These are phyloP conservation scores for Aphyosemion australe DNA, from an alignment of 2,113 vertebrate genomes.

Conservation along the genomic window DNA sequence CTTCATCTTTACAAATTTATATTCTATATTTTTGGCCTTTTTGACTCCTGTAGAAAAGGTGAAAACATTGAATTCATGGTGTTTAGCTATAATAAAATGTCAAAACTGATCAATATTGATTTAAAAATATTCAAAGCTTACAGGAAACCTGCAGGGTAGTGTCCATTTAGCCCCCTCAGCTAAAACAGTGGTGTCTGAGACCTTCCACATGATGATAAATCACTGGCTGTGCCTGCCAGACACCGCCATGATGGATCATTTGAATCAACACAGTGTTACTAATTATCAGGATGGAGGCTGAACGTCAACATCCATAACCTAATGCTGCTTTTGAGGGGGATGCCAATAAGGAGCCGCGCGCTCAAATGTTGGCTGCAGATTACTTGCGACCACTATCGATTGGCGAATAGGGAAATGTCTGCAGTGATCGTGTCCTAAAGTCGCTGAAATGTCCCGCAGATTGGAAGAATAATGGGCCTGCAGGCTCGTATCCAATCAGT, in stretches of 20 bases:
- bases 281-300: slow-evolving; percentile 59
- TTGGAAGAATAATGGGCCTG: slow-evolving; percentile 52
- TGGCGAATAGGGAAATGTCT: slow-evolving; percentile 53
- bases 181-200: background rate
- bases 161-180: background rate
- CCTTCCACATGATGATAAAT: slow-evolving; percentile 62
- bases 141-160: slow-evolving; percentile 1
- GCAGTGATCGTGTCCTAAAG: slow-evolving; percentile 49
- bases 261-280: slow-evolving; percentile 55
- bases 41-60: background rate
- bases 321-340: slow-evolving; percentile 65
- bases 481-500: slow-evolving; percentile 15
- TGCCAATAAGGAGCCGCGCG: slow-evolving; percentile 62
- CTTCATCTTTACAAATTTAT: too few species aligned
- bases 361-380: slow-evolving; percentile 55
- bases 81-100: background rate
- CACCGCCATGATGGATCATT: slow-evolving; percentile 68
- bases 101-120: background rate
- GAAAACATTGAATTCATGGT: background rate
- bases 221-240: slow-evolving; percentile 41
- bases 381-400: slow-evolving; percentile 74
- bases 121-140: background rate
- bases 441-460: slow-evolving; percentile 31
- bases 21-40: too few species aligned
- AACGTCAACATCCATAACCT: slow-evolving; percentile 65